These are phyloP conservation scores for Panurus biarmicus DNA, from an alignment of 2,113 vertebrate species.

Conservation along the genomic window DNA sequence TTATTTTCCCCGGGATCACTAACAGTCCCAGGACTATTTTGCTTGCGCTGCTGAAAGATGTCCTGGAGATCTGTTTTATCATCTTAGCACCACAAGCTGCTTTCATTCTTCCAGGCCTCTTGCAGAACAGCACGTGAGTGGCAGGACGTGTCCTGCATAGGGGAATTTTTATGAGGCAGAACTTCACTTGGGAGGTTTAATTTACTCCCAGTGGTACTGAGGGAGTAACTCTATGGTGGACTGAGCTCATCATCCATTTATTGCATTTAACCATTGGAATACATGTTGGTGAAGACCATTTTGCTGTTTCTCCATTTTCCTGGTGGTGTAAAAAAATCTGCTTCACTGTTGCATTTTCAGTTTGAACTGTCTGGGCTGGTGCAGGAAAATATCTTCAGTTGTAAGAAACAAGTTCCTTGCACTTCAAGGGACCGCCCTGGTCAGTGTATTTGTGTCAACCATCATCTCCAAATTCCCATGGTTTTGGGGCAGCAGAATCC, in stretches of 20 bases:
- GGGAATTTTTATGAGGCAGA: not conserved
- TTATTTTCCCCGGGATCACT: slow-evolving; percentile 24
- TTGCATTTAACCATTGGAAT: not conserved
- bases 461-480: not conserved
- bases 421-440: not conserved
- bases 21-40: not conserved
- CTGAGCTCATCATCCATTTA: not conserved
- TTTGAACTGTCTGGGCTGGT: not conserved
- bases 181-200: not conserved
- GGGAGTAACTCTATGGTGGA: not conserved
- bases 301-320: not conserved
- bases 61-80: slow-evolving; percentile 49
- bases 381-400: not conserved
- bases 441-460: not conserved
- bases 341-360: not conserved
- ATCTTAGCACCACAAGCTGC: not conserved
- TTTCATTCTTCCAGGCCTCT: not conserved
- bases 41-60: not conserved
- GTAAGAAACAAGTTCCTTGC: not conserved
- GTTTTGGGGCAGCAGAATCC: not conserved
- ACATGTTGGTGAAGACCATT: not conserved
- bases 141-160: not conserved
- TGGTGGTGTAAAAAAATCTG: not conserved
- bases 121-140: not conserved
- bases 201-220: not conserved